Base-by-base conservation (phyloP, 2,113 vertebrate genomes). In the Urocolius indicus region DNA sequence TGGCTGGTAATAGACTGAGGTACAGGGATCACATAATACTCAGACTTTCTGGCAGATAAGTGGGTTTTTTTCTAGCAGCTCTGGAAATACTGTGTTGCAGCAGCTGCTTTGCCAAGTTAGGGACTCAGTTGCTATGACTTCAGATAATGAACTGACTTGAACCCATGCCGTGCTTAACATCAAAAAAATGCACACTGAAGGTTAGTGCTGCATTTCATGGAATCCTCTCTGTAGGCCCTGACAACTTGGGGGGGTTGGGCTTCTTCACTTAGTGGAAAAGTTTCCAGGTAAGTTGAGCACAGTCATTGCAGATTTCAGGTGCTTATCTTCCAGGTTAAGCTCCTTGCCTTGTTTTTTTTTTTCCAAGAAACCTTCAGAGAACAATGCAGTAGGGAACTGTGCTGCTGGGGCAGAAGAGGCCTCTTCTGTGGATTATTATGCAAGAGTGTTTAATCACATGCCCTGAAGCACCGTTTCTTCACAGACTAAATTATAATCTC, bases 401-500 rank as follows among this genome's bases (percentile, higher is more conserved):
- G 16, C 58, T 88, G 59, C 84, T 86, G 82, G 84, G 75, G 34
- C 16, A 90, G 88, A 88, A 78, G 76, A 90, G 66, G 41, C 65
- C 84, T 96, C 83, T 89, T 90, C 26, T 49, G 69, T 89, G 69
- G 85, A 78, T 96, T 92, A 45, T 89, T 94, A 92, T 71, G 89
- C 69, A 93, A 90, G 86, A 82, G 58, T 66, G 52, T 89, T 94
- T 94, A 95, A 92, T 95, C 32, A 1, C 34, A 54, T 93, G 76
- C 85, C 94, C 92, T 63, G 91, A 72, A 86, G 90, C 90, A 65
- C 51, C 57, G 59, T 92, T 95, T 96, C 90, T 92, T 91, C 69
- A 71, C 87, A 78, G 93, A 84, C 79, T 81, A 22, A 66, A 86
- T 93, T 95, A 41, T 41, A 93, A 86, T 95, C 88, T 94, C 59